phyloP scores from a whole-genome alignment of 2,888 invertebrate species.

The Phlogophora meticulosa region DNA sequence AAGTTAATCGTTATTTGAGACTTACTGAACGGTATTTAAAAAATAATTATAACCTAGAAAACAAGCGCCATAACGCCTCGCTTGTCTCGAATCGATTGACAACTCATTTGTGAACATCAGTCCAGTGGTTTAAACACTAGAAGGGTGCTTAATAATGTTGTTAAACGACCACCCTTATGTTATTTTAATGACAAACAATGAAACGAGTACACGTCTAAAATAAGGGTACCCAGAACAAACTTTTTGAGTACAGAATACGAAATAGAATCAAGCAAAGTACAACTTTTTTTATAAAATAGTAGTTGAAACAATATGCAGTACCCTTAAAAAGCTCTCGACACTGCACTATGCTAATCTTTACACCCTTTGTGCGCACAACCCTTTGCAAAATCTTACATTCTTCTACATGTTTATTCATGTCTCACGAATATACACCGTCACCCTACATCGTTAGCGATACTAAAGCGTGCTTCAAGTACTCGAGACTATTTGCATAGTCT shows the following conservation, averaged over 20 bases:
- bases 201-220: too few species aligned
- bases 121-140: conserved; percentile 39
- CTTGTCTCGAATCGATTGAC: conserved; percentile 39
- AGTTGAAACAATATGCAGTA: not conserved
- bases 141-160: conserved; percentile 26
- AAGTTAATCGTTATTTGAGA: not conserved
- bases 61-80: conserved; percentile 30
- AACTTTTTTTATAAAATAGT: not conserved
- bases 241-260: not conserved
- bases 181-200: not conserved
- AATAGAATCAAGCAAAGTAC: too few species aligned
- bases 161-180: not conserved
- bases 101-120: conserved; percentile 58
- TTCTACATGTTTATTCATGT: conserved; percentile 48
- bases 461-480: conserved; percentile 73
- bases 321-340: conserved; percentile 34
- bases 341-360: conserved; percentile 39
- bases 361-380: conserved; percentile 30
- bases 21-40: not conserved
- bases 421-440: conserved; percentile 67
- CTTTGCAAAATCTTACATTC: conserved; percentile 40
- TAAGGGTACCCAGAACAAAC: not conserved
- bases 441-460: conserved; percentile 77
- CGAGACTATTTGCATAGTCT: conserved; percentile 74
- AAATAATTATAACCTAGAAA: not conserved